These are phyloP conservation scores for Trichopoda pennipes DNA, from an alignment of 2,888 invertebrate species.

Conservation along the genomic window DNA sequence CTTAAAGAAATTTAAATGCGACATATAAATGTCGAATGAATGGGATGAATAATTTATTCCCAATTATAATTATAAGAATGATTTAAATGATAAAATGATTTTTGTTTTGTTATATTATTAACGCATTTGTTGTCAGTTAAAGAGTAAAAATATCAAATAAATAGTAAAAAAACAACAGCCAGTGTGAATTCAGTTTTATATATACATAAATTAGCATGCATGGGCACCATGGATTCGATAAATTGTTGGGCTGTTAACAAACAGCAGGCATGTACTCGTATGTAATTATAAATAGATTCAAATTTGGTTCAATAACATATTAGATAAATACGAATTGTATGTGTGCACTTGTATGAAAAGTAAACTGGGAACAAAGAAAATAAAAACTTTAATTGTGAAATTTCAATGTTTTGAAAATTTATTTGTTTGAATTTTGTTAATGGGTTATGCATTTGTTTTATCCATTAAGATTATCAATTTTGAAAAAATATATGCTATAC, in stretches of 20 bases:
- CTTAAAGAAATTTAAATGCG: constrained; percentile 48
- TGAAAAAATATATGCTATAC: too few relatives aligned
- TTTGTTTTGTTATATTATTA: constrained; percentile 22
- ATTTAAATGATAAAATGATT: constrained; percentile 6
- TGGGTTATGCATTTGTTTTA: background rate
- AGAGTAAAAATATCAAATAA: background rate
- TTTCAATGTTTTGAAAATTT: too few relatives aligned
- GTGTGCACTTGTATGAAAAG: background rate
- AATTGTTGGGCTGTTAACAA: too few relatives aligned
- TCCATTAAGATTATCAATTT: too few relatives aligned
- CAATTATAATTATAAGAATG: constrained; percentile 19
- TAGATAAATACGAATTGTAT: background rate
- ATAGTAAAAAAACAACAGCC: background rate
- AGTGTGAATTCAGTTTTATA: background rate
- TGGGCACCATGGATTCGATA: background rate
- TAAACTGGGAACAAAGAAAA: too few relatives aligned
- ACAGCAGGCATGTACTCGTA: too few relatives aligned
- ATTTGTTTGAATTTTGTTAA: too few relatives aligned
- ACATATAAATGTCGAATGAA: background rate
- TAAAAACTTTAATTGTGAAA: too few relatives aligned
- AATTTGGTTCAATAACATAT: constrained; percentile 32
- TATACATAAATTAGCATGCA: too few relatives aligned
- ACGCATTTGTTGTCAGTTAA: constrained; percentile 16
- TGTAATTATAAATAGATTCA: background rate
- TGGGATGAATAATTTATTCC: constrained; percentile 20